Conservation (phyloP, 2,113 vertebrate genomes). For the Rhinichthys klamathensis region DNA sequence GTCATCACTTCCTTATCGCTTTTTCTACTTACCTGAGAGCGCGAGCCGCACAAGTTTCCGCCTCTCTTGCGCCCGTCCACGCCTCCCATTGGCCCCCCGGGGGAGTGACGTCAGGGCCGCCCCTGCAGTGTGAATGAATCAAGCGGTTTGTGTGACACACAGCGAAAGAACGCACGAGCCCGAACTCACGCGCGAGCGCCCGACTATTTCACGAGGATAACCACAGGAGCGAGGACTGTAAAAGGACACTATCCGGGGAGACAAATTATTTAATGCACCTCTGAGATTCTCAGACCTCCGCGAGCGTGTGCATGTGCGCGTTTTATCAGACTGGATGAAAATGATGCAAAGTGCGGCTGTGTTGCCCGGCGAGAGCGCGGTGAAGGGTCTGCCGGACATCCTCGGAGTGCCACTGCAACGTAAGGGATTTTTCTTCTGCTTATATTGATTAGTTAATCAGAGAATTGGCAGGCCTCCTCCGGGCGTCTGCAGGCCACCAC, state of each 20-base stretch:
- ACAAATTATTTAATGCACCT: not conserved
- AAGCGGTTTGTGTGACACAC: slow-evolving; percentile 75
- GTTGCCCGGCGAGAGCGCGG: slow-evolving; percentile 89
- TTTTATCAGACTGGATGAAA: slow-evolving; percentile 77
- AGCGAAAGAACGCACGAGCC: slow-evolving; percentile 68
- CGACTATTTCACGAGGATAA: slow-evolving; percentile 47
- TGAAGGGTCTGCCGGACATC: slow-evolving; percentile 96
- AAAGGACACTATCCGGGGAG: slow-evolving; percentile 34
- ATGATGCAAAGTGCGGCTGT: slow-evolving; percentile 98
- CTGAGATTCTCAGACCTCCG: slow-evolving; percentile 35
- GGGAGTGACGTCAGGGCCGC: slow-evolving; percentile 85
- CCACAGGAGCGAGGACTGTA: slow-evolving; percentile 22
- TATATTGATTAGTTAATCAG: slow-evolving; percentile 65
- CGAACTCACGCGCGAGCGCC: slow-evolving; percentile 32
- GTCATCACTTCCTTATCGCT: slow-evolving; percentile 44
- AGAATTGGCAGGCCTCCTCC: slow-evolving; percentile 56
- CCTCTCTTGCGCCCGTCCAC: slow-evolving; percentile 50
- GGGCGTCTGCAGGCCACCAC: slow-evolving; percentile 61
- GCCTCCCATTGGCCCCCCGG: slow-evolving; percentile 72
- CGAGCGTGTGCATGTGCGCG: slow-evolving; percentile 65
- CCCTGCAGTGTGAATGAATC: slow-evolving; percentile 95
- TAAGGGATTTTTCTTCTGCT: slow-evolving; percentile 78
- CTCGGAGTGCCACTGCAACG: slow-evolving; percentile 97
- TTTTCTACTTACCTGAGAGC: rapidly evolving
- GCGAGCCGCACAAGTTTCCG: slow-evolving; percentile 24